Base-by-base conservation (phyloP, 2,113 vertebrate species). In the Ranitomeya imitator region DNA sequence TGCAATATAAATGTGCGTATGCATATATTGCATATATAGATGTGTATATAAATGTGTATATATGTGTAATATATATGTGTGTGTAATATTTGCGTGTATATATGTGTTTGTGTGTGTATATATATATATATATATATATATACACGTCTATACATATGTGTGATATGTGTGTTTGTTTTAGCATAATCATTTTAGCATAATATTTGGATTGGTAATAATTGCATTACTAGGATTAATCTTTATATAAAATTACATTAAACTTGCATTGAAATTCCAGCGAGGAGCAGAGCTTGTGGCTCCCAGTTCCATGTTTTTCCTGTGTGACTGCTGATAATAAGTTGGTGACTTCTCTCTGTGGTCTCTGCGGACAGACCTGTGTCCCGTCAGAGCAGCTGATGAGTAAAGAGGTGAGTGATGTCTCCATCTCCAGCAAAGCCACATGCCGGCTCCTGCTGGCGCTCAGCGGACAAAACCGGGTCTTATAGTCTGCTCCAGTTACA, bases 241-340 rank as follows among this genome's bases (percentile, higher is more conserved):
- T 37, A 7, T 15, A 7, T 16, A 15, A 73, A 16, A 6, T 37
- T 73, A 14, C 37, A 73, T 73, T 14, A 73, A 37, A 73, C 16
- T 6, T 73, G 6, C 31, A 37, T 14, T 73, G 26, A 37, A 74
- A 74, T 45, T 19, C 16, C 19, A 74, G 26, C 6, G 7, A 73
- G 16, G 37, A 45, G 31, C 5, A 45, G 31, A 74, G 11, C 2
- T 31, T 13, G 65, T 23, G 23, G 65, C 21, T 67, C 23, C 11
- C n/a, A 71, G 67, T 71, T 13, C 31, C 67, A 71, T 74, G 71
- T 19, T 15, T 18, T 45, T 45, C 45, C 19, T 74, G 71, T 74
- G 19, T 74, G 71, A 79, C 57, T 79, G 21, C 14, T 79, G 77
- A 26, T 79, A 57, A 79, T 57, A 79, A 79, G 76, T 78, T 52